These are phyloP conservation scores for Smittia aterrima DNA, from an alignment of 2,888 invertebrate species.

Conservation along the genomic window DNA sequence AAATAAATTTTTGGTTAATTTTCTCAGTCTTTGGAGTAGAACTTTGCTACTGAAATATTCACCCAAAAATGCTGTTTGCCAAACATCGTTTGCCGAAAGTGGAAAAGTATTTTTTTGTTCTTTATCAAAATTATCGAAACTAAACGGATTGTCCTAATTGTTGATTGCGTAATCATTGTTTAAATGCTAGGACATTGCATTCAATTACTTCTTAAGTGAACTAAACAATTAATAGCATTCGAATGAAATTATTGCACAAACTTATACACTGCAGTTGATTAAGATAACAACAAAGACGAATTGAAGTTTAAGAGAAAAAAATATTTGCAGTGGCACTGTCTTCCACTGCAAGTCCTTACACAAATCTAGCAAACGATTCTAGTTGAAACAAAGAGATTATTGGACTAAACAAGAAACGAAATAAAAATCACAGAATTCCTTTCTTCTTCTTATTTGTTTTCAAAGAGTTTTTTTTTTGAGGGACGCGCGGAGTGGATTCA, in stretches of 20 bases:
- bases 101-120: background rate
- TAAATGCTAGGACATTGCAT: conserved; percentile 2
- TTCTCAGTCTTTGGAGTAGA: background rate
- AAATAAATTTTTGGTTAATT: background rate
- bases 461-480: background rate
- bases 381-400: background rate
- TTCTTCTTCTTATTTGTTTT: background rate
- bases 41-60: background rate
- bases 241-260: background rate
- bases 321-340: no score
- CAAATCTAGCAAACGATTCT: background rate
- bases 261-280: background rate
- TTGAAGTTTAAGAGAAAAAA: background rate
- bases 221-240: background rate
- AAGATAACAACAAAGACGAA: background rate
- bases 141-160: background rate
- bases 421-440: conserved; percentile 1
- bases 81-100: background rate
- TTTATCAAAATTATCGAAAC: background rate
- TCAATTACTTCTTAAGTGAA: background rate
- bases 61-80: background rate
- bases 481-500: background rate
- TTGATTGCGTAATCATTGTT: background rate
- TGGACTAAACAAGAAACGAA: background rate
- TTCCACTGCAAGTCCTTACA: no score